A percentile compares a stretch with the other conserved stretches of the same genome.
Conservation (phyloP, 2,888 invertebrate genomes). For the Epistrophe grossulariae region DNA sequence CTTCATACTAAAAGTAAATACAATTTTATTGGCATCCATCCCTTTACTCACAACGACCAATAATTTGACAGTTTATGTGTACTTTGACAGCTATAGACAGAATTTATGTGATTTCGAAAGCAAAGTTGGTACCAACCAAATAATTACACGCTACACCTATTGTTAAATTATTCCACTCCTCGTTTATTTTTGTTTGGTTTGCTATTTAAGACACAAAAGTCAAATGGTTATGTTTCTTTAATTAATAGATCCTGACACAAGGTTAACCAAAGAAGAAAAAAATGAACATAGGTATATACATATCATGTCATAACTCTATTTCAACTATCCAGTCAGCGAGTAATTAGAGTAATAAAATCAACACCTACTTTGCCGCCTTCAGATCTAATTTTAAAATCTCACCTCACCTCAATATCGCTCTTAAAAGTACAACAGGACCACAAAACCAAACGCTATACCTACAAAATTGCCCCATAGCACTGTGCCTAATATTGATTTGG, state of each 20-base stretch:
- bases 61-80: no score
- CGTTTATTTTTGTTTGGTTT: neutral
- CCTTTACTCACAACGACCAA: no score
- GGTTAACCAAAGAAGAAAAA: conserved; percentile 10
- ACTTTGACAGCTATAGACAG: no score
- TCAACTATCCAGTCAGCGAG: conserved; percentile 42
- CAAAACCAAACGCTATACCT: neutral
- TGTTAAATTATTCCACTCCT: conserved; percentile 7
- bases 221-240: conserved; percentile 20
- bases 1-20: no score
- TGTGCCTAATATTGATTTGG: conserved; percentile 48
- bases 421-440: neutral
- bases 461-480: conserved; percentile 23
- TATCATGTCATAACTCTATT: conserved; percentile 53
- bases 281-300: neutral
- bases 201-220: neutral
- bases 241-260: conserved; percentile 5
- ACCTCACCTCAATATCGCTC: conserved; percentile 24
- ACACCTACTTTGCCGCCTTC: conserved; percentile 66
- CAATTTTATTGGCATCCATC: no score
- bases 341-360: conserved; percentile 70
- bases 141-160: neutral
- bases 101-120: no score
- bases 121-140: neutral
- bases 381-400: conserved; percentile 45